phyloP scores from a whole-genome alignment of 2,888 invertebrate genomes.

The Gortyna flavago region DNA sequence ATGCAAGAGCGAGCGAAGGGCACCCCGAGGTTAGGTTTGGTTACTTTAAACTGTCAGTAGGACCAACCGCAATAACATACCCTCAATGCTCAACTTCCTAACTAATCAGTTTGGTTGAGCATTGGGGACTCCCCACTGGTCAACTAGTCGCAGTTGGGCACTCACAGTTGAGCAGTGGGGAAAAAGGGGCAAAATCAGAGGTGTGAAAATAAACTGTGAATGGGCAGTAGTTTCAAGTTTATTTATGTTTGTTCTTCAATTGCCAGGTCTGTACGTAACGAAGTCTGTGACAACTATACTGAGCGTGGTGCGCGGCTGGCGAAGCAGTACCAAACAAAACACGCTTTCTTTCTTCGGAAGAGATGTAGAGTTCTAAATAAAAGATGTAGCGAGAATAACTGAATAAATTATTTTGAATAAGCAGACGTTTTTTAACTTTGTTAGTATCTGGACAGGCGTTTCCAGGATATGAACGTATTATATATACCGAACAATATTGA shows the following conservation, averaged over 20 bases:
- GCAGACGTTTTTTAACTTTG: not conserved
- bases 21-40: no score
- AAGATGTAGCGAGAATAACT: conserved; percentile 18
- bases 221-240: not conserved
- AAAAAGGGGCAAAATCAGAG: no score
- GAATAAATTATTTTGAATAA: conserved; percentile 11
- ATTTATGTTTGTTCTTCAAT: conserved; percentile 8
- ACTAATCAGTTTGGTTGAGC: no score
- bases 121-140: no score
- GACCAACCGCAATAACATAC: no score
- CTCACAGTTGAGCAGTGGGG: no score
- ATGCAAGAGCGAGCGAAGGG: no score
- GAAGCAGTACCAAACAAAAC: conserved; percentile 84
- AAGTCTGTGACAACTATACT: conserved; percentile 78
- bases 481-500: not conserved
- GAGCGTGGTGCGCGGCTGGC: conserved; percentile 85
- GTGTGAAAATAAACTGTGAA: not conserved
- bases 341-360: conserved; percentile 85
- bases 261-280: conserved; percentile 79
- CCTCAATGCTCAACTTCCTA: no score
- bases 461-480: not conserved
- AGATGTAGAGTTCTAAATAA: conserved; percentile 81
- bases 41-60: no score
- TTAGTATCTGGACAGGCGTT: not conserved
- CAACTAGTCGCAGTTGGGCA: no score